Evolutionary conservation across 2,888 invertebrate genomes (phyloP), one percentile per base, ranked within the genome.

Genomic region (Polia nebulosa): DNA sequence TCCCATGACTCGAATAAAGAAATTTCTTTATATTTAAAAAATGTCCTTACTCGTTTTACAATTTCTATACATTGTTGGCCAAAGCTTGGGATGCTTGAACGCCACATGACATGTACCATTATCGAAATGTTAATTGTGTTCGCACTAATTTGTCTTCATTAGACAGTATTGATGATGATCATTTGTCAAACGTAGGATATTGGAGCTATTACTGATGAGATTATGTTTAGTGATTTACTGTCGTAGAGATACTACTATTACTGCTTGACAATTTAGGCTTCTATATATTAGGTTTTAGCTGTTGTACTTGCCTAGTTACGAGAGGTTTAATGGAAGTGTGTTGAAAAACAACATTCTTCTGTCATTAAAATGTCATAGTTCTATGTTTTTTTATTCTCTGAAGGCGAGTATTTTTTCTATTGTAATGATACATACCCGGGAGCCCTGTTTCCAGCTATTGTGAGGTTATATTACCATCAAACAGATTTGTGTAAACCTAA

Each of bases 11-110:
- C 63, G 78, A 72, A 79, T 82, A 85, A 87, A 88, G 87, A 87
- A 84, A 80, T 76, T 74, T 80, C 84, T 41, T 86, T 84, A 82
- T 88, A 84, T n/a, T n/a, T n/a, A n/a, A n/a, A 85, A 87, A 87
- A 85, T 86, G 84, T 85, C 81, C 83, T 85, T 83, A 87, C 76
- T 81, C 80, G 85, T 84, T 84, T 88, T 80, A 85, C 68, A 87
- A 87, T 87, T 73, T 83, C 81, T 84, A 83, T 85, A 85, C 85
- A 85, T 85, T 62, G 57, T 52, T 29, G 44, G 15, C 36, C 69
- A 76, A 82, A 83, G 83, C 74, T 76, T 77, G 79, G 60, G 8
- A 32, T 32, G 39, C 53, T 36, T 60, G 15, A 57, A 45, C 45
- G 58, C 45, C 52, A 68, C 49, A 59, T 68, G 51, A 62, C 47